Percentiles rank a stretch among this genome's conserved stretches.
Conservation (phyloP, 2,888 invertebrate species). For the Eristalinus sepulchralis region DNA sequence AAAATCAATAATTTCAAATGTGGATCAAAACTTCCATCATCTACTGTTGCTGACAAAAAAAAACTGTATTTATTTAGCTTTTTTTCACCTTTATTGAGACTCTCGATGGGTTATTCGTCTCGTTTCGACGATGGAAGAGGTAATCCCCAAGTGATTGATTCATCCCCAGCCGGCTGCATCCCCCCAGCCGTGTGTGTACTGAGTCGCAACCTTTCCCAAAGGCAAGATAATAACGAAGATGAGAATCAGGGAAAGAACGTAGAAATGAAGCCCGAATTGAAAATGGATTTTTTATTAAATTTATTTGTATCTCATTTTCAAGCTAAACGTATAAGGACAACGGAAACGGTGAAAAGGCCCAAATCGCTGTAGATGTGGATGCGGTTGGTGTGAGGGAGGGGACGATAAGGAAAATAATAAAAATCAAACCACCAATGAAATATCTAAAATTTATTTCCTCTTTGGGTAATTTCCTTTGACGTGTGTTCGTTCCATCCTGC, state of each 20-base stretch:
- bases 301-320: slow-evolving; percentile 1
- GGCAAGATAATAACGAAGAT: slow-evolving; percentile 7
- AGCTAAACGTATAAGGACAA: not conserved
- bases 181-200: not conserved
- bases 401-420: slow-evolving; percentile 5
- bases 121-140: not conserved
- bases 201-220: not conserved
- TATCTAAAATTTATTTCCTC: slow-evolving; percentile 39
- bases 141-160: slow-evolving; percentile 38
- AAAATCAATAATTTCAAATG: not conserved
- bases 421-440: slow-evolving; percentile 37
- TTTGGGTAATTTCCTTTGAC: slow-evolving; percentile 23
- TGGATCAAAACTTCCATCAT: not conserved
- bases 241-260: not conserved
- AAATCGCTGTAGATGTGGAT: too few species aligned
- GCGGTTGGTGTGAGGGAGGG: too few species aligned
- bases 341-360: not conserved
- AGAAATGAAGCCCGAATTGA: not conserved
- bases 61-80: not conserved
- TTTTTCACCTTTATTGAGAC: not conserved
- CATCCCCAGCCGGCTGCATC: not conserved
- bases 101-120: not conserved
- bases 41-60: not conserved
- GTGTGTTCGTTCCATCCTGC: not conserved
- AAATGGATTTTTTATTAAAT: slow-evolving; percentile 45